Evolutionary conservation across 1,140 invertebrate genomes (phyloP).

Genomic region (Calephelis nemesis): DNA sequence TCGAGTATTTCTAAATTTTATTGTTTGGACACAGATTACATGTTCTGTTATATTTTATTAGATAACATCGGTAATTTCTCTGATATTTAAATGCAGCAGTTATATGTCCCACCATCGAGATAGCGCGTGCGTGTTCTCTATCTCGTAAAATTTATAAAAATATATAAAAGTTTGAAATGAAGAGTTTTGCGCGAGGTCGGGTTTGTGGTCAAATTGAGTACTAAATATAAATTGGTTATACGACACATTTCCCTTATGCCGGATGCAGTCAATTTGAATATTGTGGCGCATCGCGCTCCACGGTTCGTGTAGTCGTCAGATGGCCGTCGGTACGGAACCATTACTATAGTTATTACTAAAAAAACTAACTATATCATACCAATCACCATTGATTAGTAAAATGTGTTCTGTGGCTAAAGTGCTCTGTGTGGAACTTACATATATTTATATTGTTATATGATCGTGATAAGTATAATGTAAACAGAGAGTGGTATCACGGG

Average conservation of each 20-base stretch:
- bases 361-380: conserved; percentile 14
- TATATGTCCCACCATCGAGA: too few species aligned
- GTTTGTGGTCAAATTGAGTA: conserved; percentile 68
- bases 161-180: conserved; percentile 11
- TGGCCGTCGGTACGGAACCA: conserved; percentile 47
- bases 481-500: conserved; percentile 65
- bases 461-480: neutral
- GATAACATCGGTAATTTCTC: too few species aligned
- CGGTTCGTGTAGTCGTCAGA: conserved; percentile 50
- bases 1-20: too few species aligned
- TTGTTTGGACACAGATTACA: too few species aligned
- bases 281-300: conserved; percentile 53
- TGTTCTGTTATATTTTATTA: too few species aligned
- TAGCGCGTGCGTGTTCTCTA: neutral
- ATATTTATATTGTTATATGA: neutral
- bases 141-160: conserved; percentile 11
- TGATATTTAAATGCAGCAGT: too few species aligned
- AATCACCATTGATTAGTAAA: neutral
- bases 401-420: conserved; percentile 11
- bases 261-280: conserved; percentile 76
- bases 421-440: neutral
- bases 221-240: conserved; percentile 74
- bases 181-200: conserved; percentile 29
- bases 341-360: conserved; percentile 26
- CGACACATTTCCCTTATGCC: conserved; percentile 76